Conservation (phyloP, 1,140 invertebrate genomes). For the Saccostrea echinata region DNA sequence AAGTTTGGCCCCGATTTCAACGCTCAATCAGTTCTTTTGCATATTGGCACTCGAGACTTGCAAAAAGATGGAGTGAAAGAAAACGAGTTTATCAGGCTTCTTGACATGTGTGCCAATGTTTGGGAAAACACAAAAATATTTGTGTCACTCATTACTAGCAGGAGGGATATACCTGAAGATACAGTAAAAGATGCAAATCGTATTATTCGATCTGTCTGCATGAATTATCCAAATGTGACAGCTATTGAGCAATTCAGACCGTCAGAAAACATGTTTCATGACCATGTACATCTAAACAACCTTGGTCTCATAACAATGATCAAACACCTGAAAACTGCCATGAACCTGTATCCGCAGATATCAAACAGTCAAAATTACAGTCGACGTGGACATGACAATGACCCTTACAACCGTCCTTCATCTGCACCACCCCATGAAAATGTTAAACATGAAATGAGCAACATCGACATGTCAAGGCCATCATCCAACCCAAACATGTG, state of each 20-base stretch:
- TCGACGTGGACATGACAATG: too few relatives aligned
- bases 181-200: neutral
- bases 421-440: too few relatives aligned
- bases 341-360: too few relatives aligned
- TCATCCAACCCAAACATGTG: too few relatives aligned
- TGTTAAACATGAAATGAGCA: too few relatives aligned
- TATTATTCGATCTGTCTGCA: neutral
- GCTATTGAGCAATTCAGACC: neutral
- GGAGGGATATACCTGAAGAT: constrained; percentile 6
- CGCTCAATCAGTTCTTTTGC: constrained; percentile 14
- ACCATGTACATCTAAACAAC: neutral
- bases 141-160: constrained; percentile 12
- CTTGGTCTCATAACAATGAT: neutral
- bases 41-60: constrained; percentile 34
- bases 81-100: neutral
- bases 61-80: constrained; percentile 30
- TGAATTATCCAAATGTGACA: neutral
- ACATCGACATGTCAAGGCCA: too few relatives aligned
- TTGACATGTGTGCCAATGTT: neutral
- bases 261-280: neutral
- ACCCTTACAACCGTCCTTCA: too few relatives aligned
- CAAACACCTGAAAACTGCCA: neutral
- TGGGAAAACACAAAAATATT: constrained; percentile 25
- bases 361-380: too few relatives aligned
- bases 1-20: constrained; percentile 1